Conservation (phyloP, 2,888 invertebrate genomes). For the Nowickia ferox region DNA sequence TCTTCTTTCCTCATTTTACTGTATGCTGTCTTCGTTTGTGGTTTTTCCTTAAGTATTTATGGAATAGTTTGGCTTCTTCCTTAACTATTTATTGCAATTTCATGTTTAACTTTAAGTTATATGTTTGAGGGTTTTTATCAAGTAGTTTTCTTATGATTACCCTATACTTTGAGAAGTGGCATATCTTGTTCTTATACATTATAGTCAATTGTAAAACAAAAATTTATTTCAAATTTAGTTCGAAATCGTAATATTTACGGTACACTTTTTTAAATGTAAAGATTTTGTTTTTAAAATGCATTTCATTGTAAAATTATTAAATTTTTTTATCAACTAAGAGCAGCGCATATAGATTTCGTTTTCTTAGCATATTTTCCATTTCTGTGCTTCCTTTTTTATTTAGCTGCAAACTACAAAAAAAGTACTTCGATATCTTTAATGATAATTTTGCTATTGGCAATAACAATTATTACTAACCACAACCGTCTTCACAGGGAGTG, state of each 20-base stretch:
- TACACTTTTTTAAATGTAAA: background rate
- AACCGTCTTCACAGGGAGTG: constrained; percentile 63
- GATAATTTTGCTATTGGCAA: constrained; percentile 62
- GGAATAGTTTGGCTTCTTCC: constrained; percentile 56
- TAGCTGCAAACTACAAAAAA: constrained; percentile 12
- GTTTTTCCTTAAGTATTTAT: constrained; percentile 49
- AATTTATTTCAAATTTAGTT: background rate
- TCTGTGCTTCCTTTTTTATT: background rate
- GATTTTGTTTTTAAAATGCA: background rate
- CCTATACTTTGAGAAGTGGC: constrained; percentile 30
- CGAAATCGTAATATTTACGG: no score
- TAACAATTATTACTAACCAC: constrained; percentile 56
- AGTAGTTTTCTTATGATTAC: background rate
- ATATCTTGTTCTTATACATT: background rate
- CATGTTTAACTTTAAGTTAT: constrained; percentile 56
- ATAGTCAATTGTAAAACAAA: background rate
- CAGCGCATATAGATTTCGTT: constrained; percentile 11
- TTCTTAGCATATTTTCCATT: background rate
- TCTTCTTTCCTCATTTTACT: constrained; percentile 20
- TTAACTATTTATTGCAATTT: constrained; percentile 62
- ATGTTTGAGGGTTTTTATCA: constrained; percentile 41
- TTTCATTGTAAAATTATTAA: background rate
- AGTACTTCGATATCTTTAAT: constrained; percentile 49
- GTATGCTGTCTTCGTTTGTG: constrained; percentile 49
- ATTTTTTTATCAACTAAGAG: background rate